Base-by-base conservation (phyloP, 2,113 vertebrate species). In the Coracopsis vasa region DNA sequence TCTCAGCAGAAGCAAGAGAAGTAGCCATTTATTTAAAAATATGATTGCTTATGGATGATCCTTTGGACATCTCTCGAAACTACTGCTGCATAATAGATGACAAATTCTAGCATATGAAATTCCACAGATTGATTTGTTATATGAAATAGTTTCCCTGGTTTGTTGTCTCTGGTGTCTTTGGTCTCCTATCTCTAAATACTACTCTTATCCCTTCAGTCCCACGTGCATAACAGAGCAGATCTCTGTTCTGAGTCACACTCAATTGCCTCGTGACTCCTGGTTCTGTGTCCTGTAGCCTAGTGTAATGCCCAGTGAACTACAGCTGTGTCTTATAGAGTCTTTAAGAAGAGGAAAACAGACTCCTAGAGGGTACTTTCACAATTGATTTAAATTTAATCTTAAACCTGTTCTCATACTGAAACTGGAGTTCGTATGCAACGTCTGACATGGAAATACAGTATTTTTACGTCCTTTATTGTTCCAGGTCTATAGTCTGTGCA, bases 381-480 rank as follows among this genome's bases (percentile, higher is more conserved):
- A 24, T 19, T 19, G 6, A 44, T 71, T 60, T 53, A 65, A 70
- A 65, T 60, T 60, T 53, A n/a, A 27, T 75, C 13, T 39, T 31
- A 81, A 71, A 5, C 19, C 5, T 44, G 8, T 70, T 88, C 16
- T 10, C 18, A 48, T 54, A 44, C 24, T 44, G 45, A 77, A 66
- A 60, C 35, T 61, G 51, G 50, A 21, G 58, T 71, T 66, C 0
- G 0, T 44, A 11, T 16, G 33, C 5, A 0, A 29, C 6, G 8
- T 48, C 39, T 13, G 10, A 45, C 53, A 51, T 33, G 25, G 28
- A 78, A 47, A 58, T 16, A 16, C 0, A 1, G 14, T 73, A 24
- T 64, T 88, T 74, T 47, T 60, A 47, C 44, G 28, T 65, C 42
- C 53, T 64, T 74, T 9, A 5, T 41, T 88, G 29, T 69, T 69